Conservation (phyloP, 2,888 invertebrate species). For the Petrophora chlorosata region DNA sequence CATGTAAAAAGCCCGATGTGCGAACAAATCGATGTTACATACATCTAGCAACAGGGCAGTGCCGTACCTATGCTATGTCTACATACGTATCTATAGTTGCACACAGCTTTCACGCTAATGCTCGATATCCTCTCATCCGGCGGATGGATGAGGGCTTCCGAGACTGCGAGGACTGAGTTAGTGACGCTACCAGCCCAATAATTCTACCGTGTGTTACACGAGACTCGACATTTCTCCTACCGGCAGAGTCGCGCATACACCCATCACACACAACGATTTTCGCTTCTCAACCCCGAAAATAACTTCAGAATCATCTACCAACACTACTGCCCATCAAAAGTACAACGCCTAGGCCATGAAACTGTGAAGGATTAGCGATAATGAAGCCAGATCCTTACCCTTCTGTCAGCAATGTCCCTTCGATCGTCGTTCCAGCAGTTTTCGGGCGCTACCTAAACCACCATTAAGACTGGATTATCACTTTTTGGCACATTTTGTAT, state of each 20-base stretch:
- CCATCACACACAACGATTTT: slow-evolving; percentile 34
- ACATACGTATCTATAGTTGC: slow-evolving; percentile 38
- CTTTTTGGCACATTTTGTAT: slow-evolving; percentile 83
- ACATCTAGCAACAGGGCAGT: slow-evolving; percentile 72
- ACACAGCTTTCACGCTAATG: slow-evolving; percentile 45
- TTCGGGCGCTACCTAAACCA: slow-evolving; percentile 75
- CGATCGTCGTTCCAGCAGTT: slow-evolving; percentile 75
- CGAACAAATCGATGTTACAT: slow-evolving; percentile 68
- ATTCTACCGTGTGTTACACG: slow-evolving; percentile 43
- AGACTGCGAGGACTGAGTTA: slow-evolving; percentile 35
- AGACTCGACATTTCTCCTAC: slow-evolving; percentile 46
- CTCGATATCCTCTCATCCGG: slow-evolving; percentile 42
- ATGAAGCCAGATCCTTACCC: slow-evolving; percentile 75
- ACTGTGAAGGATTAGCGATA: slow-evolving; percentile 49
- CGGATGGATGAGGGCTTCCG: slow-evolving; percentile 26
- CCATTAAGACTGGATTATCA: slow-evolving; percentile 81
- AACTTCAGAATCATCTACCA: slow-evolving; percentile 13
- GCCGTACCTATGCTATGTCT: slow-evolving; percentile 43
- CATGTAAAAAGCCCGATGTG: slow-evolving; percentile 39
- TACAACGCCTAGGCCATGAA: slow-evolving; percentile 37
- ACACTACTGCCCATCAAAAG: slow-evolving; percentile 30
- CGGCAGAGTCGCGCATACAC: slow-evolving; percentile 52
- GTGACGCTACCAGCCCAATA: slow-evolving; percentile 45
- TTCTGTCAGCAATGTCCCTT: slow-evolving; percentile 77
- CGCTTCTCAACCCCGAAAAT: slow-evolving; percentile 17